phyloP scores from a whole-genome alignment of 2,797 vertebrate genomes.

The Onychomys arenicola region DNA sequence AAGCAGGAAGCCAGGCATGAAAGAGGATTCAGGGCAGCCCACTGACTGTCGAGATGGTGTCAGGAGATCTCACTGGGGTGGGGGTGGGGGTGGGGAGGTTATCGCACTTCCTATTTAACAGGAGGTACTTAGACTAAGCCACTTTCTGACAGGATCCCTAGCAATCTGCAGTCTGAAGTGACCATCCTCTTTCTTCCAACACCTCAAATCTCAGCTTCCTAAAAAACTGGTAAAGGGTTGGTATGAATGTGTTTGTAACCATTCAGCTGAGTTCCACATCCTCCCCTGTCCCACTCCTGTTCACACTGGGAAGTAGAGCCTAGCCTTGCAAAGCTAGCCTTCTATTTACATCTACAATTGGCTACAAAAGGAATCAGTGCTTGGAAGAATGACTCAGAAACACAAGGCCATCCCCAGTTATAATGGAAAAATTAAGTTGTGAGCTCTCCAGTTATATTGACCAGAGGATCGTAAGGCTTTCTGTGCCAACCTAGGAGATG shows the following conservation, averaged over 20 bases:
- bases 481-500: slow-evolving; percentile 65
- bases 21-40: slow-evolving; percentile 16
- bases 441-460: slow-evolving; percentile 39
- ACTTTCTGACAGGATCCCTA: slow-evolving; percentile 69
- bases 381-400: slow-evolving; percentile 46
- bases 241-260: not conserved
- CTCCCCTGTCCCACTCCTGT: not conserved
- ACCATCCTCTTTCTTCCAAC: slow-evolving; percentile 23
- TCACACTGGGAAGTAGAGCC: not conserved
- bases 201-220: slow-evolving; percentile 15
- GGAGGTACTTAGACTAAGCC: slow-evolving; percentile 69
- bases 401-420: slow-evolving; percentile 41
- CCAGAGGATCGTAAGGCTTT: slow-evolving; percentile 61
- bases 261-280: not conserved
- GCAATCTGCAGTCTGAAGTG: slow-evolving; percentile 71
- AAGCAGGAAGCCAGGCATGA: slow-evolving; percentile 38
- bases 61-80: slow-evolving; percentile 67
- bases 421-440: slow-evolving; percentile 66
- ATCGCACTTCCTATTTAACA: slow-evolving; percentile 73
- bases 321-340: not conserved
- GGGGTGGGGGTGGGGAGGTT: not conserved
- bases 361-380: slow-evolving; percentile 47
- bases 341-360: slow-evolving; percentile 21
- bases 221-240: not conserved
- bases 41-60: slow-evolving; percentile 65